Conservation (phyloP, 1,140 invertebrate species). For the Streblospio benedicti region DNA sequence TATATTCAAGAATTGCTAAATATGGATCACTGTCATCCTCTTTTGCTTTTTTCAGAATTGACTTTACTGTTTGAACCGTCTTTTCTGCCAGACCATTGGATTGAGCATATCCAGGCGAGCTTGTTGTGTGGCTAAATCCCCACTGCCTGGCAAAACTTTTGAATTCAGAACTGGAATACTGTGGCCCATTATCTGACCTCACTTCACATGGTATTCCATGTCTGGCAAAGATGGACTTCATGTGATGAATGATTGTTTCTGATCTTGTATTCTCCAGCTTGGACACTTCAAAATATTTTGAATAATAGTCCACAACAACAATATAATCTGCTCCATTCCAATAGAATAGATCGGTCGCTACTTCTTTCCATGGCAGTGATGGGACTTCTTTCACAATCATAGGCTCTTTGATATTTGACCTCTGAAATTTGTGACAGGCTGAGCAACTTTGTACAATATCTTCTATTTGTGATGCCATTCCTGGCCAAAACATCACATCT, state of each 20-base stretch:
- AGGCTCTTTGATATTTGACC: not conserved
- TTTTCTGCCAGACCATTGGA: conserved; percentile 6
- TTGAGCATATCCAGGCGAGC: conserved; percentile 3
- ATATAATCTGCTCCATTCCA: conserved; percentile 10
- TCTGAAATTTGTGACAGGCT: conserved; percentile 18
- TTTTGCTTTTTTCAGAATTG: conserved; percentile 17
- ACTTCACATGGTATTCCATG: conserved; percentile 27
- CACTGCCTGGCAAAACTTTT: conserved; percentile 8
- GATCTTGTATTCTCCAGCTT: conserved; percentile 14
- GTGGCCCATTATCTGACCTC: conserved; percentile 24
- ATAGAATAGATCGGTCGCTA: not conserved
- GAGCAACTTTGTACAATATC: conserved; percentile 18
- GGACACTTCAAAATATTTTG: conserved; percentile 24
- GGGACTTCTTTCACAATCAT: not conserved
- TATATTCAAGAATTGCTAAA: not conserved
- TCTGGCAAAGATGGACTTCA: conserved; percentile 20
- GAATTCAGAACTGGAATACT: conserved; percentile 14
- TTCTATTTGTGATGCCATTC: conserved; percentile 25
- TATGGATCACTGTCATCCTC: conserved; percentile 1
- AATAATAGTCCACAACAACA: conserved; percentile 27
- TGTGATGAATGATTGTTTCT: conserved; percentile 10
- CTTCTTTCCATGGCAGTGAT: not conserved
- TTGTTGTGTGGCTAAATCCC: not conserved
- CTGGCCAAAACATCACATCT: conserved; percentile 23
- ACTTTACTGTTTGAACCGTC: not conserved